These are phyloP conservation scores for Microplitis demolitor DNA, from an alignment of 1,140 invertebrate species.

Conservation along the genomic window DNA sequence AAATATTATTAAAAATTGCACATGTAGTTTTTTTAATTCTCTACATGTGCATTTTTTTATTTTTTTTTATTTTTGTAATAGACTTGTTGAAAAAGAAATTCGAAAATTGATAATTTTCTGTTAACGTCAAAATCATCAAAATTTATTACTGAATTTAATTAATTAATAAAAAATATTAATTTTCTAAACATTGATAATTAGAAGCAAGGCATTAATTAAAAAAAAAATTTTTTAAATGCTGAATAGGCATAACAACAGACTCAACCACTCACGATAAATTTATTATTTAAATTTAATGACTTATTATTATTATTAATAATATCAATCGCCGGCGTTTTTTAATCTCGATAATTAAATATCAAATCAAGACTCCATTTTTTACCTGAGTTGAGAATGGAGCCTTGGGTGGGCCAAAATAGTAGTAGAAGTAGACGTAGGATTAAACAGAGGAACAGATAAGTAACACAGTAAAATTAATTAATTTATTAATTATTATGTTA, in stretches of 20 bases:
- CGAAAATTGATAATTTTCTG: no score
- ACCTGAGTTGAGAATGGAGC: conserved; percentile 62
- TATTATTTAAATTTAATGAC: conserved; percentile 27
- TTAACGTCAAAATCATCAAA: no score
- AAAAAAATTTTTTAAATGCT: neutral
- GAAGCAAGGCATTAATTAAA: neutral
- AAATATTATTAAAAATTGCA: no score
- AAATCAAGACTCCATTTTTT: conserved; percentile 61
- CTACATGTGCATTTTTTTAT: neutral
- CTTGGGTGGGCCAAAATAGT: conserved; percentile 61
- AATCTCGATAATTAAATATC: conserved; percentile 47
- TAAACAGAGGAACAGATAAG: conserved; percentile 58
- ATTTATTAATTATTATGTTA: conserved; percentile 8
- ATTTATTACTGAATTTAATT: no score
- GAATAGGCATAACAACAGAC: conserved; percentile 38
- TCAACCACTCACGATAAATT: conserved; percentile 57
- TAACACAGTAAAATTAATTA: conserved; percentile 33
- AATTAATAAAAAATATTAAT: neutral
- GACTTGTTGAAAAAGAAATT: no score
- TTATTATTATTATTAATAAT: neutral
- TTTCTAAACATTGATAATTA: neutral
- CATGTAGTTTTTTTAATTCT: neutral
- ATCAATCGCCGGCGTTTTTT: neutral
- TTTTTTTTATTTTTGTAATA: no score
- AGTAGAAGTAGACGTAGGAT: conserved; percentile 58